Evolutionary conservation across 2,888 invertebrate genomes (phyloP), one percentile per base, ranked within the genome.

Genomic region (Apantesis nais): DNA sequence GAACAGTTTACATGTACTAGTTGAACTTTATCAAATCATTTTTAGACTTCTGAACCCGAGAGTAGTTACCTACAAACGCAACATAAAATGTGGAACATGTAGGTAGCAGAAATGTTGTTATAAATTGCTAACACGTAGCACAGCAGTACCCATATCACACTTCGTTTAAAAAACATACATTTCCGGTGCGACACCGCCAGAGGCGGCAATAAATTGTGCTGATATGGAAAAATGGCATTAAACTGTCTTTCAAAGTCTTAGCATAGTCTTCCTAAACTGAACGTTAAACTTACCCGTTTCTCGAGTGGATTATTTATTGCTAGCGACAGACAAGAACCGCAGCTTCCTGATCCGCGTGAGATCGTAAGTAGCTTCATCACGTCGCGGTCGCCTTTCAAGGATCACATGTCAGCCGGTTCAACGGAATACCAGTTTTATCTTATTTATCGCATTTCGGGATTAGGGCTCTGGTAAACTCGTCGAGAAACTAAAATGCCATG

Each of bases 401-500:
- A 91, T 94, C 91, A 81, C 85, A 89, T 93, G 90, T 90, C 93
- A 93, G 91, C 92, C 90, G 85, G 90, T 85, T 88, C 86, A 85
- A 85, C 83, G 86, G 89, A 89, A 91, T 89, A 89, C 84, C 86
- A 88, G 81, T 77, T 85, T 87, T 89, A 87, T 89, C 87, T 86
- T 84, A 79, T 87, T 87, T 89, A 88, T 86, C 81, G 83, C 83
- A 34, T 34, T 34, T 34, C 5, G 48, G 48, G 48, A 83, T 16
- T n/a, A 52, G 14, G 34, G 25, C 14, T 58, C 58, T 58, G 16
- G 29, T 29, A 29, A 58, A 29, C 29, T 25, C 2, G 16, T 1
- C 29, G 16, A 58, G 29, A 58, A 39, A n/a, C 14, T 12, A 16
- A 14, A 37, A 39, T 37, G 1, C 14, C 9, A 2, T 25, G n/a